A percentile compares a stretch with the other conserved stretches of the same genome.
Conservation (phyloP, 2,888 invertebrate species). For the Platypus cylindrus region DNA sequence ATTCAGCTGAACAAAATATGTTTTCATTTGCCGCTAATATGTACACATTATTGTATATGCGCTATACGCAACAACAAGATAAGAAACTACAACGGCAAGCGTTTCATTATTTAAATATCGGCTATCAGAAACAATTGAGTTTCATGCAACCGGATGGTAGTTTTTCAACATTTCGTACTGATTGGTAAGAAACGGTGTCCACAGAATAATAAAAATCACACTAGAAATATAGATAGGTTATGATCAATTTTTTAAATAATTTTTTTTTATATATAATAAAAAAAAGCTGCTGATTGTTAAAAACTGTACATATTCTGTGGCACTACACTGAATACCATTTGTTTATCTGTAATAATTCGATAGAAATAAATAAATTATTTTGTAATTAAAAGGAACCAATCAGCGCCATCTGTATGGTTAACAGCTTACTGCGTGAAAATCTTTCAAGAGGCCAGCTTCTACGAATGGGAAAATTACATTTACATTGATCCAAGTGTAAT, state of each 20-base stretch:
- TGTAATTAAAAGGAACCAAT: constrained; percentile 83
- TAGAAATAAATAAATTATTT: too few relatives aligned
- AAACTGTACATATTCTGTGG: too few relatives aligned
- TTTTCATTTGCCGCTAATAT: constrained; percentile 94
- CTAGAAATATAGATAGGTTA: too few relatives aligned
- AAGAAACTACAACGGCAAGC: constrained; percentile 65
- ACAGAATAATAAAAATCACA: too few relatives aligned
- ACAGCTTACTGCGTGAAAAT: constrained; percentile 83
- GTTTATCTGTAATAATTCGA: too few relatives aligned
- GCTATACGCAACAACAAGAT: constrained; percentile 60
- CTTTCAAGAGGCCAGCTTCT: constrained; percentile 85
- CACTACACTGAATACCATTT: too few relatives aligned
- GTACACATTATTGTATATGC: constrained; percentile 82
- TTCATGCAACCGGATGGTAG: constrained; percentile 86
- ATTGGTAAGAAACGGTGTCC: too few relatives aligned
- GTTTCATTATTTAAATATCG: constrained; percentile 80
- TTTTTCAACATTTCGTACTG: constrained; percentile 80
- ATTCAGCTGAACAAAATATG: constrained; percentile 89
- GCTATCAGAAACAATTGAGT: constrained; percentile 80
- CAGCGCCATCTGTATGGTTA: constrained; percentile 78
- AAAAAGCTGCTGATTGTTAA: too few relatives aligned
- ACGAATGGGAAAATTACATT: constrained; percentile 94
- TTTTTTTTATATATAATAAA: too few relatives aligned
- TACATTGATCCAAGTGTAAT: constrained; percentile 86
- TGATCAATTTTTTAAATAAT: too few relatives aligned